Conservation (phyloP, 2,797 vertebrate species). For the Philypnodon macrostomus region DNA sequence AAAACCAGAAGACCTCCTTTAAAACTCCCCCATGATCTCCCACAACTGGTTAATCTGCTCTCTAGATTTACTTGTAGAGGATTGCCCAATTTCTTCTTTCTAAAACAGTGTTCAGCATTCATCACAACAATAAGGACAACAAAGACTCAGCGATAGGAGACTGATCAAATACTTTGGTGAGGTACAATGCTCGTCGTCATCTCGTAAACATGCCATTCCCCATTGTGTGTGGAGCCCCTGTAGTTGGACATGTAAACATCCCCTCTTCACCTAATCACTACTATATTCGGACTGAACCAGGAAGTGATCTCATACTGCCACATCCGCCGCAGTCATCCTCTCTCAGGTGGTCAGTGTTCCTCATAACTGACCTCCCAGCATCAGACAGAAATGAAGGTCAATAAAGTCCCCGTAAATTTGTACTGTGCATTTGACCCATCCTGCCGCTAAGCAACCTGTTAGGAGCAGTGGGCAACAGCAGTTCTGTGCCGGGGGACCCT, state of each 20-base stretch:
- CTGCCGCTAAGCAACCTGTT: too few relatives aligned
- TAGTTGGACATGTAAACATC: constrained; percentile 64
- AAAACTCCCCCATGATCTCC: too few relatives aligned
- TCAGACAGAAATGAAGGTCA: constrained; percentile 9
- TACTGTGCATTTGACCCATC: too few relatives aligned
- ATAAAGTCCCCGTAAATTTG: too few relatives aligned
- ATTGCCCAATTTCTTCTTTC: too few relatives aligned
- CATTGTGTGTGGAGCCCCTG: constrained; percentile 63
- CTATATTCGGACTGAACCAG: constrained; percentile 68
- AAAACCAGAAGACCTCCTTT: too few relatives aligned
- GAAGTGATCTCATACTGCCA: constrained; percentile 72
- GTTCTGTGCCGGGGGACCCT: too few relatives aligned
- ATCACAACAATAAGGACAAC: constrained; percentile 20
- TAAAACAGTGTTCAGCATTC: constrained; percentile 39
- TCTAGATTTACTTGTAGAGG: too few relatives aligned
- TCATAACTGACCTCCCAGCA: constrained; percentile 24
- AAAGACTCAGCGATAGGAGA: constrained; percentile 23
- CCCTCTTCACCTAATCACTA: constrained; percentile 37
- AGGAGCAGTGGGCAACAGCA: too few relatives aligned
- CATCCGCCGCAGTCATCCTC: constrained; percentile 65
- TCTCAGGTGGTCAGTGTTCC: constrained; percentile 53
- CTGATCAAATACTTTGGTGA: too few relatives aligned
- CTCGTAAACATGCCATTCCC: constrained; percentile 51
- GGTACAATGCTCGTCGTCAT: constrained; percentile 56
- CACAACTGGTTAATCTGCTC: too few relatives aligned